phyloP scores from a whole-genome alignment of 2,797 vertebrate genomes.

The Myripristis jacobus region DNA sequence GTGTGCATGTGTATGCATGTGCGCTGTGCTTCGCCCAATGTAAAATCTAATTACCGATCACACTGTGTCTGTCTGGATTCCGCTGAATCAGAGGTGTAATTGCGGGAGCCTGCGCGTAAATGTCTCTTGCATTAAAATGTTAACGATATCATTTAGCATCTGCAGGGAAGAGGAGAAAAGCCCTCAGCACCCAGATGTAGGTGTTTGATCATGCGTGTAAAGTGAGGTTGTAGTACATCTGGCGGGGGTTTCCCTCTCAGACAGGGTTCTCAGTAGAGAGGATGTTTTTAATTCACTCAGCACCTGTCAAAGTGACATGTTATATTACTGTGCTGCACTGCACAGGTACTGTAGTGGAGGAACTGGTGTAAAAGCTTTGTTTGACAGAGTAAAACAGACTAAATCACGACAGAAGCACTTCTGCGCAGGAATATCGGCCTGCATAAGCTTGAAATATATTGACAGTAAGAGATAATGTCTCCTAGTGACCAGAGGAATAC shows the following conservation, averaged over 20 bases:
- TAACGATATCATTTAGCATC: slow-evolving; percentile 85
- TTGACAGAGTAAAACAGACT: slow-evolving; percentile 56
- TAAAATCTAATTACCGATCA: slow-evolving; percentile 86
- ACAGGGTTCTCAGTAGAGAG: slow-evolving; percentile 66
- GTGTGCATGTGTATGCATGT: slow-evolving; percentile 32
- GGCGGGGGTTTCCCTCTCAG: slow-evolving; percentile 74
- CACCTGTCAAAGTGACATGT: slow-evolving; percentile 81
- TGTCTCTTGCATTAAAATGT: slow-evolving; percentile 85
- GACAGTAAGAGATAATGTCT: no score
- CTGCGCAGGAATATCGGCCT: no score
- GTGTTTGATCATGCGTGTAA: slow-evolving; percentile 82
- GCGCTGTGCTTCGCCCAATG: slow-evolving; percentile 72
- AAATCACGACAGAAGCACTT: slow-evolving; percentile 34
- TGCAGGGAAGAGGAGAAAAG: slow-evolving; percentile 71
- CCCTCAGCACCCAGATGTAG: slow-evolving; percentile 78
- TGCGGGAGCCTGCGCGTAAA: slow-evolving; percentile 80
- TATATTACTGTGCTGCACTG: slow-evolving; percentile 73
- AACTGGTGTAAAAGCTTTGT: slow-evolving; percentile 56
- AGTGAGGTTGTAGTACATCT: slow-evolving; percentile 79
- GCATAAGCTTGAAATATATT: no score
- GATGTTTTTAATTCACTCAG: slow-evolving; percentile 81
- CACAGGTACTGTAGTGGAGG: slow-evolving; percentile 60
- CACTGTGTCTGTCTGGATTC: slow-evolving; percentile 81
- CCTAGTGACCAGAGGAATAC: no score
- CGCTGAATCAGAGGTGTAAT: slow-evolving; percentile 84